Percentiles rank a stretch among this genome's conserved stretches.
phyloP scores from a whole-genome alignment of 2,113 vertebrate genomes.

The Mola mola region DNA sequence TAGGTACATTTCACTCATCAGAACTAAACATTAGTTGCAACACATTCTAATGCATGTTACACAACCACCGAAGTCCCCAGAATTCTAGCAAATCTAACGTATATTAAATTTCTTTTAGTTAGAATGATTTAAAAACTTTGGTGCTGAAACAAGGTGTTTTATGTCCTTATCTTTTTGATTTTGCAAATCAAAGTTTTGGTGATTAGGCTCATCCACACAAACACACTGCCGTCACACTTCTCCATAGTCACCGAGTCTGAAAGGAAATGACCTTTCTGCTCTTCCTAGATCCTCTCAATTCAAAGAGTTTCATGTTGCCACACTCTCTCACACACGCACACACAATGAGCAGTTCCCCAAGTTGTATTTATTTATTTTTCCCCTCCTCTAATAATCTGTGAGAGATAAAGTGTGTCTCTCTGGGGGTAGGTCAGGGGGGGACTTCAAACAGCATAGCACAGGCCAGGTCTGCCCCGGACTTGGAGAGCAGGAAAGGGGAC shows the following conservation, averaged over 20 bases:
- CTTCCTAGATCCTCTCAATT: constrained; percentile 73
- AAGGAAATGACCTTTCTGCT: constrained; percentile 78
- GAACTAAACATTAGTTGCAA: background rate
- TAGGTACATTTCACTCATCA: background rate
- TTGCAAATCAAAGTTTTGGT: constrained; percentile 16
- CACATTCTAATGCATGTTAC: background rate
- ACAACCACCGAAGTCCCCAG: background rate
- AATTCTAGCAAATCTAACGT: constrained; percentile 3
- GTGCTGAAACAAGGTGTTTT: background rate
- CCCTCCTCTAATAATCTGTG: constrained; percentile 69
- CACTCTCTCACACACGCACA: constrained; percentile 38
- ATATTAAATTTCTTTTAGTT: background rate
- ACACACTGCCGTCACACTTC: constrained; percentile 46
- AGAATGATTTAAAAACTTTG: background rate
- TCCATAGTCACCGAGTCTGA: constrained; percentile 63
- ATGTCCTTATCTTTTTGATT: background rate
- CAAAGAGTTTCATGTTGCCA: constrained; percentile 62
- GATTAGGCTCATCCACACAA: constrained; percentile 16
- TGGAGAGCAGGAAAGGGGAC: constrained; percentile 73
- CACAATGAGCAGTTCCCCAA: constrained; percentile 57
- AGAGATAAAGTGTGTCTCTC: constrained; percentile 78
- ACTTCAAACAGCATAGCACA: constrained; percentile 72
- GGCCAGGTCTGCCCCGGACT: constrained; percentile 59
- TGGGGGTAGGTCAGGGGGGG: constrained; percentile 49
- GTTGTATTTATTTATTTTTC: constrained; percentile 78